phyloP scores from a whole-genome alignment of 2,888 invertebrate species.

The Noctuana brunneofusca region DNA sequence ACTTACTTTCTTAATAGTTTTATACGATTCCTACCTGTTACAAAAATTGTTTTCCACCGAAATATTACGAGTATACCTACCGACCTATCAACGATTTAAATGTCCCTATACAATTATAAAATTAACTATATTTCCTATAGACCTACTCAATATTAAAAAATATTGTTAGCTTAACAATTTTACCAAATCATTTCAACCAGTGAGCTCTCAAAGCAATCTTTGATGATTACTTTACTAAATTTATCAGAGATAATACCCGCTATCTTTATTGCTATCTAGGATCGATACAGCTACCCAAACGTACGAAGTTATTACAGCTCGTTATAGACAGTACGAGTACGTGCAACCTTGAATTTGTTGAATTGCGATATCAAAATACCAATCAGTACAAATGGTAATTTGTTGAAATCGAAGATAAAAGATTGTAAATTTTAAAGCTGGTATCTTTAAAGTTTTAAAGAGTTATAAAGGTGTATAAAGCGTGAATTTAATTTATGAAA shows the following conservation, averaged over 20 bases:
- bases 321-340: constrained; percentile 5
- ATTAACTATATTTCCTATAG: background rate
- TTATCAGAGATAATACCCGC: constrained; percentile 59
- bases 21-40: too few relatives aligned
- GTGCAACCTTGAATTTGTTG: constrained; percentile 28
- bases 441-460: background rate
- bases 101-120: too few relatives aligned
- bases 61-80: too few relatives aligned
- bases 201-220: constrained; percentile 44
- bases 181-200: constrained; percentile 21
- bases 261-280: constrained; percentile 58
- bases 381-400: background rate
- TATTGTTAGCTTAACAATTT: background rate
- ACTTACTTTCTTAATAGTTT: too few relatives aligned
- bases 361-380: constrained; percentile 13
- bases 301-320: constrained; percentile 38
- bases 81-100: too few relatives aligned
- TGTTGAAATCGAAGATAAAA: background rate
- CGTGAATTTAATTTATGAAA: background rate
- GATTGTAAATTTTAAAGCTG: background rate
- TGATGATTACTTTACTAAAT: constrained; percentile 51
- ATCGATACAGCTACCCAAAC: constrained; percentile 58
- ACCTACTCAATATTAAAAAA: background rate
- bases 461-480: background rate
- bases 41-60: too few relatives aligned